These are phyloP conservation scores for Cantharis nigra DNA, from an alignment of 2,888 invertebrate genomes.

Conservation along the genomic window DNA sequence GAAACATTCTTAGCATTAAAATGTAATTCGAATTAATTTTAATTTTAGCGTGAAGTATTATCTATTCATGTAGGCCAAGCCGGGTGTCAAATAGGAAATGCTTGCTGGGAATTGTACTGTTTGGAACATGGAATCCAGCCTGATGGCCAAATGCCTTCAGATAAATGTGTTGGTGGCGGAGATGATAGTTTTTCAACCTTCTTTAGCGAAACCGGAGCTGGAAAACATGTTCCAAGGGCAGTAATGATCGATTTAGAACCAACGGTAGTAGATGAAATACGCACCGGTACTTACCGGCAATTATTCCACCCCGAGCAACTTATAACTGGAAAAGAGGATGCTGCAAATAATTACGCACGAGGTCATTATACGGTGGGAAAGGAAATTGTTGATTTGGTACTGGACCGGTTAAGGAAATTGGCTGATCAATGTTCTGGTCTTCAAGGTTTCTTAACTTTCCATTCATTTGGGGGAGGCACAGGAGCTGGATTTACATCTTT, in stretches of 20 bases:
- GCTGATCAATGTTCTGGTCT: slow-evolving; percentile 76
- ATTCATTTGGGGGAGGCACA: slow-evolving; percentile 91
- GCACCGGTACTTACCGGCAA: slow-evolving; percentile 77
- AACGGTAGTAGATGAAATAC: slow-evolving; percentile 60
- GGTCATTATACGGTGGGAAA: slow-evolving; percentile 81
- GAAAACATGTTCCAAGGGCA: slow-evolving; percentile 66
- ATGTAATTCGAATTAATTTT: neutral
- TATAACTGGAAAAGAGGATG: slow-evolving; percentile 85
- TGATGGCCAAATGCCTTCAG: slow-evolving; percentile 54
- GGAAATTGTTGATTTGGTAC: slow-evolving; percentile 70
- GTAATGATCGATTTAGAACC: slow-evolving; percentile 72
- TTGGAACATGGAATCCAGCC: slow-evolving; percentile 44
- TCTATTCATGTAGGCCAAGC: slow-evolving; percentile 64
- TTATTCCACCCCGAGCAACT: slow-evolving; percentile 91
- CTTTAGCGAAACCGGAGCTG: slow-evolving; percentile 55
- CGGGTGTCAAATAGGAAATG: slow-evolving; percentile 52
- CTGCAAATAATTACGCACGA: slow-evolving; percentile 83
- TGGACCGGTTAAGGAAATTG: slow-evolving; percentile 69
- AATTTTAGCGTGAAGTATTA: slow-evolving; percentile 65
- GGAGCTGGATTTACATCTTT: slow-evolving; percentile 92
- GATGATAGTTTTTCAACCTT: slow-evolving; percentile 49
- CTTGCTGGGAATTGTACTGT: slow-evolving; percentile 54
- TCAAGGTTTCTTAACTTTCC: slow-evolving; percentile 89
- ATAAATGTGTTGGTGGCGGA: slow-evolving; percentile 52
- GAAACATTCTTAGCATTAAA: neutral